These are phyloP conservation scores for Myotis davidii DNA, from an alignment of 2,113 vertebrate genomes.

Conservation along the genomic window DNA sequence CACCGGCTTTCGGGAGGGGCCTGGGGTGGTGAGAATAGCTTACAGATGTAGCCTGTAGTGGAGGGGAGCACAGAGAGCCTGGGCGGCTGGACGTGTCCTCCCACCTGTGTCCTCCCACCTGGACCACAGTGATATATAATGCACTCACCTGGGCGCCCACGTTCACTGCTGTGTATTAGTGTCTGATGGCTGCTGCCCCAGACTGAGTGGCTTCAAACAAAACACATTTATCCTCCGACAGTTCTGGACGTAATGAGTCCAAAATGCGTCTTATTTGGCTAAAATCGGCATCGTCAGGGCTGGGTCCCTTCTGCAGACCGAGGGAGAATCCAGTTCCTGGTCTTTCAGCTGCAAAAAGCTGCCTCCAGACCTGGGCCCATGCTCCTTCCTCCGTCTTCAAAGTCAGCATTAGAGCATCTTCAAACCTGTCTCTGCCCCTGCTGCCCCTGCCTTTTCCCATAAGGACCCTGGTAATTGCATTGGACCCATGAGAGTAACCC, in stretches of 20 bases:
- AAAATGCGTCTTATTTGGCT: background rate
- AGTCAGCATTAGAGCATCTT: background rate
- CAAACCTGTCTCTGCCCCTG: background rate
- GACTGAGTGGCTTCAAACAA: background rate
- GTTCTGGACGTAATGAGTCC: background rate
- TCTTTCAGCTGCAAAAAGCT: background rate
- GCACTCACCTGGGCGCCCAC: rapidly evolving
- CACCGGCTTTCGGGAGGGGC: background rate
- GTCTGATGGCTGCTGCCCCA: background rate
- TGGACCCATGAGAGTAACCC: background rate
- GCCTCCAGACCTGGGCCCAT: background rate
- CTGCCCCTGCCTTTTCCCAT: background rate
- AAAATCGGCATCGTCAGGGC: background rate
- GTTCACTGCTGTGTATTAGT: no score
- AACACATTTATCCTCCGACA: background rate
- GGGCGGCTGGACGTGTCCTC: background rate
- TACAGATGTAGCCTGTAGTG: background rate
- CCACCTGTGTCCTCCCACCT: rapidly evolving
- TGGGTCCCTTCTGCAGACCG: background rate
- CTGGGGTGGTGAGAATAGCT: background rate
- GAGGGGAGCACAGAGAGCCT: background rate
- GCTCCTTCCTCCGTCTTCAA: background rate
- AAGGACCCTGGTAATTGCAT: background rate
- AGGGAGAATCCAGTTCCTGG: background rate
- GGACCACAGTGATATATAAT: no score